Base-by-base conservation (phyloP, 2,888 invertebrate genomes). In the Ferrisia virgata region DNA sequence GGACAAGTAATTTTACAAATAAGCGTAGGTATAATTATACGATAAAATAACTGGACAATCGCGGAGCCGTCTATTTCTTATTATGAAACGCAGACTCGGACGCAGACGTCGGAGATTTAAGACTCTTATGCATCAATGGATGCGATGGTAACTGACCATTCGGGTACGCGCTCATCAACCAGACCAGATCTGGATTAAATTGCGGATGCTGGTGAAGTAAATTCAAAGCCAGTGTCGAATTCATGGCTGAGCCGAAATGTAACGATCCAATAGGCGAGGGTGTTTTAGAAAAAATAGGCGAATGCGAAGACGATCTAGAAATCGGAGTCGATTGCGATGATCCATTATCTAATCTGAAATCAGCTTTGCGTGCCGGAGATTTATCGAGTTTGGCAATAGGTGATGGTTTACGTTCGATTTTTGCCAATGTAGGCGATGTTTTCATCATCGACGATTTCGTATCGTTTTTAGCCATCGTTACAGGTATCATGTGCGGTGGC, bases 391-490 rank as follows among this genome's bases (percentile, higher is more conserved):
- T 80, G 8, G 53, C 47, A 0, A 80, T 53, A 0, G 80, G 80
- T 4, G 80, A 80, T 1, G 47, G 28, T 47, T 53, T 43, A 3
- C 79, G 79, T 47, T 79, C 79, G 31, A 80, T 53, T 80, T 80
- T 80, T 9, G 80, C 31, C 15, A 80, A n/a, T 9, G 80, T 43
- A 9, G 81, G 36, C 0, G 72, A 72, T 6, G 72, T 72, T 36
- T 72, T 72, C 36, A 18, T 72, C 36, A 18, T 39, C 25, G 31
- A 22, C 25, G 31, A 28, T 43, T 43, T 47, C 0, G 72, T 28
- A 31, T 83, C 76, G 31, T 18, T 72, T 40, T 39, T 69, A 25
- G 36, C 47, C 58, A 83, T 25, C 9, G 82, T 31, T 0, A 84
- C 25, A 1, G 80, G 13, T 18, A 81, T 80, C 40, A 79, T 69